Conservation (phyloP, 2,797 vertebrate species). For the Ibycter americanus region DNA sequence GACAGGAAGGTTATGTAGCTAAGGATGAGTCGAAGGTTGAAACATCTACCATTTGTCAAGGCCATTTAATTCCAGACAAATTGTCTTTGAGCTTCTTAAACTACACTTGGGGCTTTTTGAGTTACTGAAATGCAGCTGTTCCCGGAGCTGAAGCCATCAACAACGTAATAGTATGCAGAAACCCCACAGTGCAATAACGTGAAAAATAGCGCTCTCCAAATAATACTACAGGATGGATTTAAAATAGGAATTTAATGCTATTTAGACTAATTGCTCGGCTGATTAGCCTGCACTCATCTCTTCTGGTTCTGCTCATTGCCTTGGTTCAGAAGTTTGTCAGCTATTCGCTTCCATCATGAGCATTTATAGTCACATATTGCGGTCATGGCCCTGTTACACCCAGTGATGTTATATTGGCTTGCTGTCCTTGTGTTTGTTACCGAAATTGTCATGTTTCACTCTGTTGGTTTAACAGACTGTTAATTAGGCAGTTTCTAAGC, state of each 20-base stretch:
- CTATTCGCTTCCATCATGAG: not conserved
- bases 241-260: not conserved
- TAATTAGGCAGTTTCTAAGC: not conserved
- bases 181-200: not conserved
- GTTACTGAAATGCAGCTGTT: not conserved
- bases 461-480: not conserved
- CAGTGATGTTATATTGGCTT: not conserved
- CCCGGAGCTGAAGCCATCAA: not conserved
- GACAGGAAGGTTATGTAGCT: not conserved
- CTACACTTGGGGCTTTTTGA: not conserved
- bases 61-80: not conserved
- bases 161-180: not conserved
- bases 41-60: not conserved
- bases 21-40: not conserved
- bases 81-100: not conserved
- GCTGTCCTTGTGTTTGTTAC: not conserved
- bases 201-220: not conserved
- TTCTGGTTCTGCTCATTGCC: not conserved
- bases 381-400: not conserved
- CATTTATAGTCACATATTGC: not conserved
- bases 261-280: not conserved
- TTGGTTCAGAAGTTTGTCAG: not conserved
- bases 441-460: not conserved
- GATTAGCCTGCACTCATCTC: not conserved
- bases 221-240: not conserved